Base-by-base conservation (phyloP, 2,888 invertebrate genomes). In the Xestia c-nigrum region DNA sequence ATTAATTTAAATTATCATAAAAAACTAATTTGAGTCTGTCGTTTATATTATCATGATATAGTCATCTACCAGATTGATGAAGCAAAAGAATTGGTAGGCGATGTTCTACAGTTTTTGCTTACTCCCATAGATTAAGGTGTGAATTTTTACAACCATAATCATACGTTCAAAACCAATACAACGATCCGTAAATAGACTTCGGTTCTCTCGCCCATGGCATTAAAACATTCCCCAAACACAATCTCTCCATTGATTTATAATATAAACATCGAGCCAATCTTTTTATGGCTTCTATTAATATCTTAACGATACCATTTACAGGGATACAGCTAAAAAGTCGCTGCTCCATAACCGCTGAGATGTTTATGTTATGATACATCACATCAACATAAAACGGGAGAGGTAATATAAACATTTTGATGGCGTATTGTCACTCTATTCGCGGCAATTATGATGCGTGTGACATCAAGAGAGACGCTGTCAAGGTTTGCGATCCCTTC, bases 391-490 rank as follows among this genome's bases (percentile, higher is more conserved):
- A 88, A 89, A 88, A 88, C 72, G 83, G 63, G 85, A 83, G 80
- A 85, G 83, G 84, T 84, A 76, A 74, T 87, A 87, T 87, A 87
- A 86, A 87, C 85, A 87, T 86, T 87, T 88, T 87, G 85, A 89
- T 90, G 85, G 82, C 82, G 65, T 76, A 88, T 85, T 90, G 87
- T 88, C 86, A 86, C 86, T 90, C 88, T 90, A 87, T 88, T 89
- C 88, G 77, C 80, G 77, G 80, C 87, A 89, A 91, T 91, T 88
- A 91, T 87, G 86, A 85, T 81, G 78, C 82, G 83, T 80, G 80
- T 79, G 75, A 80, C 86, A 83, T 83, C 70, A 71, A 69, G 10
- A 74, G 46, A n/a, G 50, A 61, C 16, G 66, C 65, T 70, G n/a
- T 70, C 70, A 82, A 85, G 69, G 76, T 78, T 80, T 81, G 76